Evolutionary conservation across 2,888 invertebrate genomes (phyloP).

Genomic region (Sesia bembeciformis): DNA sequence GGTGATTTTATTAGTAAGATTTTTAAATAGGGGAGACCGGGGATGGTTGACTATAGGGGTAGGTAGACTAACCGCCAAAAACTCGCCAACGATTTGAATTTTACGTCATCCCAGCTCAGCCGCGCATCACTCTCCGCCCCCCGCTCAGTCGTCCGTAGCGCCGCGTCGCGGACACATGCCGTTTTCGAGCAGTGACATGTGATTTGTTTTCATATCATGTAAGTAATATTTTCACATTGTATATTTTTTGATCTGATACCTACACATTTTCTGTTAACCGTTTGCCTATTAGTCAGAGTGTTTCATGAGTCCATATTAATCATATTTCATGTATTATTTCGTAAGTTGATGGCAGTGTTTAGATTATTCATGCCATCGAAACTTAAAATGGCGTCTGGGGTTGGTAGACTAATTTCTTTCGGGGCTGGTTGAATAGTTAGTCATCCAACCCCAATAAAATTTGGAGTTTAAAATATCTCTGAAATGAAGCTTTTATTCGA

Average conservation of each 20-base stretch:
- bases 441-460: constrained; percentile 10
- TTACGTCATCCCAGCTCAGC: constrained; percentile 5
- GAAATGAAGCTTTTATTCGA: constrained; percentile 6
- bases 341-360: constrained; percentile 8
- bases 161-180: constrained; percentile 4
- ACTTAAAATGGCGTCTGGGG: constrained; percentile 6
- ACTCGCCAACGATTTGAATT: constrained; percentile 1
- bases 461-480: constrained; percentile 4
- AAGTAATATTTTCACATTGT: constrained; percentile 6
- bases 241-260: constrained; percentile 6
- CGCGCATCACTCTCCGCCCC: constrained; percentile 3
- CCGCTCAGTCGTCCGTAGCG: constrained; percentile 5
- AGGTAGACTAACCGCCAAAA: constrained; percentile 8
- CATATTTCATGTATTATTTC: constrained; percentile 5
- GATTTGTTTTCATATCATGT: constrained; percentile 3
- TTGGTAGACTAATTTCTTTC: constrained; percentile 10
- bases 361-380: constrained; percentile 6
- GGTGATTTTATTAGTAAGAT: too few species aligned
- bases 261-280: constrained; percentile 6
- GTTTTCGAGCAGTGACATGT: constrained; percentile 6
- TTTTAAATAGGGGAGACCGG: constrained; percentile 8
- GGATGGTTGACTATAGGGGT: constrained; percentile 9
- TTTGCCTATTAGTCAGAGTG: constrained; percentile 6
- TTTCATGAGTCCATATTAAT: constrained; percentile 6
- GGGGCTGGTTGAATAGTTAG: constrained; percentile 10